phyloP scores from a whole-genome alignment of 1,140 invertebrate species.

The Bicyclus anynana region DNA sequence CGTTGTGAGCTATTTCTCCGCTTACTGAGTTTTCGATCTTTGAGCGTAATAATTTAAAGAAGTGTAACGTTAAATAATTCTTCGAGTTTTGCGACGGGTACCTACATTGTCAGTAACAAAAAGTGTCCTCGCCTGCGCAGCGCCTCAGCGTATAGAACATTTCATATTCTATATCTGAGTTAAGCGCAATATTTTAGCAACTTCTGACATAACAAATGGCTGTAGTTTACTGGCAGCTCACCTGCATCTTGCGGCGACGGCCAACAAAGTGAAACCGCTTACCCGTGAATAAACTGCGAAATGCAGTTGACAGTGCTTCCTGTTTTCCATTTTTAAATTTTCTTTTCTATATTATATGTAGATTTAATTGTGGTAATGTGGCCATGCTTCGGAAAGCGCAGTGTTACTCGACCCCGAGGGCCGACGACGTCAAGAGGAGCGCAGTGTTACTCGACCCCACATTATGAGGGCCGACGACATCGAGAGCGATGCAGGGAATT shows the following conservation, averaged over 20 bases:
- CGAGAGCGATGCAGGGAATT: too few relatives aligned
- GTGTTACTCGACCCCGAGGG: too few relatives aligned
- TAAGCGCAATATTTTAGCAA: slow-evolving; percentile 2
- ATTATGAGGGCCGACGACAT: too few relatives aligned
- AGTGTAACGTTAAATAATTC: too few relatives aligned
- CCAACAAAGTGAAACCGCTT: slow-evolving; percentile 6
- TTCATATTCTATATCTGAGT: slow-evolving; percentile 3
- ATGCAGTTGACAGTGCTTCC: neutral
- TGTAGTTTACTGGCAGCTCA: slow-evolving; percentile 2
- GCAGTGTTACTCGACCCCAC: too few relatives aligned
- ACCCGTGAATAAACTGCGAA: slow-evolving; percentile 6
- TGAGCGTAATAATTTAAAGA: too few relatives aligned
- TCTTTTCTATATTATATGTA: neutral
- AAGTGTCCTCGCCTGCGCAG: too few relatives aligned
- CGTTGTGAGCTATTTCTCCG: too few relatives aligned
- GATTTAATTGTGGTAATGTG: neutral
- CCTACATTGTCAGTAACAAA: neutral
- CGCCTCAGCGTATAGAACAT: neutral
- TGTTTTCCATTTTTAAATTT: slow-evolving; percentile 4
- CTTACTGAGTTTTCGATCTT: too few relatives aligned
- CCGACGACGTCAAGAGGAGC: too few relatives aligned
- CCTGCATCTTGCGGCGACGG: slow-evolving; percentile 3
- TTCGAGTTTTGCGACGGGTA: too few relatives aligned
- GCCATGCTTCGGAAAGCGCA: too few relatives aligned
- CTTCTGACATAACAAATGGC: slow-evolving; percentile 3